A percentile compares a stretch with the other conserved stretches of the same genome.
phyloP scores from a whole-genome alignment of 2,113 vertebrate genomes.

The Rostratula benghalensis region DNA sequence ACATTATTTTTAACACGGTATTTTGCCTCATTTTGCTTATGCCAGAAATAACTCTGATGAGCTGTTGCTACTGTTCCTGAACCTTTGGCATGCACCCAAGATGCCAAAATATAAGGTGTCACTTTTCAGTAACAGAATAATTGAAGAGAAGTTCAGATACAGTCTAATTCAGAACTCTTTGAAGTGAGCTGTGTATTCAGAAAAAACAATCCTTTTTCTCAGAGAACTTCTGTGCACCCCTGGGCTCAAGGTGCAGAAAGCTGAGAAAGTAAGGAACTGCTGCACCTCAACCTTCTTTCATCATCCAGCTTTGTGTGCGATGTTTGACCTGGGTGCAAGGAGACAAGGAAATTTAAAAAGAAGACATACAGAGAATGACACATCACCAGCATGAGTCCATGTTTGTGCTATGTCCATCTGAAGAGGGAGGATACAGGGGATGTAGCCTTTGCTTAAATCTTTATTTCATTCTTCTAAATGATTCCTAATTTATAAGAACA shows the following conservation, averaged over 20 bases:
- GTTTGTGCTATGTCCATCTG: neutral
- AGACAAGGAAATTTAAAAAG: neutral
- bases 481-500: neutral
- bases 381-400: fast-evolving
- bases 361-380: neutral
- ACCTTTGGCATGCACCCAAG: neutral
- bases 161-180: neutral
- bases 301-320: neutral
- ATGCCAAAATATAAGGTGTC: neutral
- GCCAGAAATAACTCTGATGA: neutral
- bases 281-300: neutral
- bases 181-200: neutral
- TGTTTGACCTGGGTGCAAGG: neutral
- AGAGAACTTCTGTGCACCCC: neutral
- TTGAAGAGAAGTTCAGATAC: neutral
- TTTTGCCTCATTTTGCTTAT: neutral
- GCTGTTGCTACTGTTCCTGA: neutral
- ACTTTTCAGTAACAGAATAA: neutral
- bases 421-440: neutral
- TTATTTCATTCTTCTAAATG: neutral
- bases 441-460: neutral
- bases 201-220: fast-evolving
- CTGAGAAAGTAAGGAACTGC: neutral
- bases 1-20: neutral
- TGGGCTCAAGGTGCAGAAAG: neutral